phyloP scores from a whole-genome alignment of 2,888 invertebrate genomes.

The Lissocephala sabroskyi region DNA sequence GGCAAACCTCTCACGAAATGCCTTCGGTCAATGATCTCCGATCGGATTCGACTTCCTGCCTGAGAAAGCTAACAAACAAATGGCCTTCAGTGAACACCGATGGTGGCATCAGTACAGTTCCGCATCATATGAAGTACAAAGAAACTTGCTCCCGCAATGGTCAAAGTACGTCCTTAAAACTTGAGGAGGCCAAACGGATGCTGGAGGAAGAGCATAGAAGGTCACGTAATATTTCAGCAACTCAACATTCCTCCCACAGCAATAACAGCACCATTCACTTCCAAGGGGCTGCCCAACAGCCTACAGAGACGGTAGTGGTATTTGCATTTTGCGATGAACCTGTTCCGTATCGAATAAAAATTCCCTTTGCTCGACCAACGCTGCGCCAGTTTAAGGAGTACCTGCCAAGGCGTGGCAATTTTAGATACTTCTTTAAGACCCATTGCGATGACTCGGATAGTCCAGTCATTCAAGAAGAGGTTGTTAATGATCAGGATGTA shows the following conservation, averaged over 20 bases:
- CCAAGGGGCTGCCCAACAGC: conserved; percentile 68
- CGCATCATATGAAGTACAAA: conserved; percentile 73
- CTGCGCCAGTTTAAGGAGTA: conserved; percentile 94
- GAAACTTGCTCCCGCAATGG: conserved; percentile 70
- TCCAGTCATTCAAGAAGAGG: conserved; percentile 94
- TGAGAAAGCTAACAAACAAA: conserved; percentile 72
- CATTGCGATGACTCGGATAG: conserved; percentile 92
- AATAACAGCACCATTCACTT: conserved; percentile 68
- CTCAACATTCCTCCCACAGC: conserved; percentile 58
- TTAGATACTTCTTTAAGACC: conserved; percentile 93
- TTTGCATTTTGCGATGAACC: conserved; percentile 93
- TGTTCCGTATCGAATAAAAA: conserved; percentile 92
- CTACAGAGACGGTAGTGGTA: conserved; percentile 80
- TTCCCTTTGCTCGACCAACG: conserved; percentile 89
- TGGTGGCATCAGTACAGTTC: conserved; percentile 73
- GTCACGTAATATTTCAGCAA: conserved; percentile 62
- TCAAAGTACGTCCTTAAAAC: conserved; percentile 79
- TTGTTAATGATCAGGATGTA: conserved; percentile 88
- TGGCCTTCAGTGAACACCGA: conserved; percentile 73
- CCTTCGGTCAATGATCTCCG: conserved; percentile 73
- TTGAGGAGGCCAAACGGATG: conserved; percentile 84
- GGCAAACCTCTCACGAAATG: conserved; percentile 73
- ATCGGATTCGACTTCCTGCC: conserved; percentile 73
- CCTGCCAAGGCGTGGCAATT: conserved; percentile 93
- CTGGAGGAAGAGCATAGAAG: conserved; percentile 76